Evolutionary conservation across 2,888 invertebrate species (phyloP), one percentile per base, ranked within the genome.

Genomic region (Thymelicus lineola): DNA sequence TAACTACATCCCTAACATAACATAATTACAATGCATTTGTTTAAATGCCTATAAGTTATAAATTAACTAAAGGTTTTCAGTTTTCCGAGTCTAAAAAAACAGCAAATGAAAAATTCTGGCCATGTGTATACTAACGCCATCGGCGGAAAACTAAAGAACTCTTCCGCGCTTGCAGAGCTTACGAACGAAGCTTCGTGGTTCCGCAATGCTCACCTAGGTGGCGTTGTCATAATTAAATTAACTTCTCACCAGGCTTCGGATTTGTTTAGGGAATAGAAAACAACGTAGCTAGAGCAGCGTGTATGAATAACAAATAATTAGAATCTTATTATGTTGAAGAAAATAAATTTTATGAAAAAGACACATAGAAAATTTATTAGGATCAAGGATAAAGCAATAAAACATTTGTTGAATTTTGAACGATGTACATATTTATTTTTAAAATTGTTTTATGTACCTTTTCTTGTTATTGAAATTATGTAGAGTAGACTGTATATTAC

Each of bases 171-270:
- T 7, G 61, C 69, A 72, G 72, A 83, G 80, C 81, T 84, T 81
- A 73, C 72, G 73, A 73, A 77, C 74, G 80, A 82, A 83, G 81
- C 80, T 82, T 74, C 66, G 73, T 77, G 83, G 88, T 91, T 86
- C 81, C 35, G 14, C 10, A 48, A 14, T 57, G 71, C 76, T 76
- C 28, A 9, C 74, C 68, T 74, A 92, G 92, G 86, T 87, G 91
- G 89, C 91, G 76, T 84, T 70, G 79, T 74, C 36, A 46, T 57
- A 38, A 59, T 20, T 38, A 35, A 61, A 65, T 58, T 46, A 15
- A 42, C 60, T 64, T 57, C n/a, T 10, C 7, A 14, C 3, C 42
- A 12, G 12, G 17, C 38, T 63, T 63, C 14, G 14, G 36, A 60
- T 15, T 50, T 12, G 42, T 59, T 10, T 17, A 38, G 17, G 35